Percentiles rank a stretch among this genome's conserved stretches.
These are phyloP conservation scores for Eugnorisma glareosa DNA, from an alignment of 2,888 invertebrate genomes.

Conservation along the genomic window DNA sequence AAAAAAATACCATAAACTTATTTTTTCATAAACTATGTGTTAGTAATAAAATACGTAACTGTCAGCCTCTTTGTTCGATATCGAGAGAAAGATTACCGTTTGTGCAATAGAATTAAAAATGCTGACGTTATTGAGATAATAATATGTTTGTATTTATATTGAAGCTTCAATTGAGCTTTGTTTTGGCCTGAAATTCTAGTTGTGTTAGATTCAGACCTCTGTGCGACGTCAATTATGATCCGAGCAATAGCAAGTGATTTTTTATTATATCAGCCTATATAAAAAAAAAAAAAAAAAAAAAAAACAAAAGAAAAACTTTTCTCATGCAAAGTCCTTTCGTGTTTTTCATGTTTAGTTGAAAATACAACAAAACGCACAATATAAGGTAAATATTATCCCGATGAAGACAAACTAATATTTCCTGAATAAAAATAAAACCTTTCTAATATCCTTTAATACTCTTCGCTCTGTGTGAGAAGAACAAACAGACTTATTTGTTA, in stretches of 20 bases:
- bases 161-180: background rate
- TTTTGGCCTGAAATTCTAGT: background rate
- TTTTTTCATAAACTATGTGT: constrained; percentile 10
- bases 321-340: background rate
- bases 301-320: too few species aligned
- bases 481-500: background rate
- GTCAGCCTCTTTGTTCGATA: constrained; percentile 44
- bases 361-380: background rate
- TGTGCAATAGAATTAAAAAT: constrained; percentile 5
- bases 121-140: background rate
- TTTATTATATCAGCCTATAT: background rate
- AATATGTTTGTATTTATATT: background rate
- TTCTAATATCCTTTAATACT: background rate
- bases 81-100: constrained; percentile 34
- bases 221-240: background rate
- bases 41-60: constrained; percentile 32
- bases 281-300: too few species aligned
- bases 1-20: background rate
- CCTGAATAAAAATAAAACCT: too few species aligned
- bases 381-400: background rate
- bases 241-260: background rate
- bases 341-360: background rate
- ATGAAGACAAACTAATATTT: background rate
- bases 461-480: background rate
- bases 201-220: background rate